These are phyloP conservation scores for Rynchops niger DNA, from an alignment of 2,113 vertebrate genomes.

Conservation along the genomic window DNA sequence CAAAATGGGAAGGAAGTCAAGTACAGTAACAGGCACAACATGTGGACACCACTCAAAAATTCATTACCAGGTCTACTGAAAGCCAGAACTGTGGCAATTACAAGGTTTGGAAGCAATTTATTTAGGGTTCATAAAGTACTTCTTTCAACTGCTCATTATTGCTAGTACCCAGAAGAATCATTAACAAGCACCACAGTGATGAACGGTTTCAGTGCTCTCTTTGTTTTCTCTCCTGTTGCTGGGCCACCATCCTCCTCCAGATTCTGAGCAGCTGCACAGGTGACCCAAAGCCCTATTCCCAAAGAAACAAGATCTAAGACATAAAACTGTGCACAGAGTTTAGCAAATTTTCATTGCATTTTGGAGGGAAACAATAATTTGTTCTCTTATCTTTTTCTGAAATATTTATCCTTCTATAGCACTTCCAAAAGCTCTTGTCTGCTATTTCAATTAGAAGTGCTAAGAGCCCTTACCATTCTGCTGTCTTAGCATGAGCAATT, in stretches of 20 bases:
- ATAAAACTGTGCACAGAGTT: background rate
- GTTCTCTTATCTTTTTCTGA: background rate
- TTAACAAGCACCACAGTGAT: conserved; percentile 18
- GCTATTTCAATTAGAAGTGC: background rate
- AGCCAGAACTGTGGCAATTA: conserved; percentile 55
- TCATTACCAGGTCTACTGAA: conserved; percentile 56
- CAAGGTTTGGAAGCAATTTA: conserved; percentile 31
- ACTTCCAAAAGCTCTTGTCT: background rate
- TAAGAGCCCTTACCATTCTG: background rate
- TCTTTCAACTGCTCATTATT: conserved; percentile 54
- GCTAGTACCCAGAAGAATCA: conserved; percentile 21
- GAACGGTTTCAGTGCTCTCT: conserved; percentile 17
- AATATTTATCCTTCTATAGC: background rate
- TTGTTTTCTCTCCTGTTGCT: background rate
- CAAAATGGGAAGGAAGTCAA: conserved; percentile 11
- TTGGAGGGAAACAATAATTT: background rate
- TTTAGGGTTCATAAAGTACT: conserved; percentile 34
- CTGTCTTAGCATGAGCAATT: background rate
- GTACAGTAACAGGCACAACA: conserved; percentile 4
- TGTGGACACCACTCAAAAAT: conserved; percentile 54
- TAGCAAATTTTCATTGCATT: background rate
- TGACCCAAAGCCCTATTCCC: background rate
- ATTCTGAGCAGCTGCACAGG: background rate
- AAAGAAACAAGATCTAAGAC: background rate
- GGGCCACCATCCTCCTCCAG: background rate